phyloP scores from a whole-genome alignment of 2,888 invertebrate species.

The Zootermopsis nevadensis region DNA sequence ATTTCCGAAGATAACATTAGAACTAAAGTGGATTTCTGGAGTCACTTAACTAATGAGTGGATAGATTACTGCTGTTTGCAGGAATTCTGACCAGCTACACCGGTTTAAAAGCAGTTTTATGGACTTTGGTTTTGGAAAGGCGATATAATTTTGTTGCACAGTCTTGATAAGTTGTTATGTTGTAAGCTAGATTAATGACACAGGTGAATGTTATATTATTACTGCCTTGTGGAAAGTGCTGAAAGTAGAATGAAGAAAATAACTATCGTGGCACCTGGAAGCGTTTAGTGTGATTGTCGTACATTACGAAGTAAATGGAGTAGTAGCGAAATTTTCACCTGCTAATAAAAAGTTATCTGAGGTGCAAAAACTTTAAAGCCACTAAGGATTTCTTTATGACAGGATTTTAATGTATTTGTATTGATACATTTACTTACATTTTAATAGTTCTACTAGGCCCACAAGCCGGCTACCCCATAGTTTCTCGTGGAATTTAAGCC shows the following conservation, averaged over 20 bases:
- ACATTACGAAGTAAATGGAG: background rate
- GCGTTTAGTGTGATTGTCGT: background rate
- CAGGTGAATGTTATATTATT: background rate
- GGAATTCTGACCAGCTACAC: slow-evolving; percentile 3
- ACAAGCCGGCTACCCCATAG: no score
- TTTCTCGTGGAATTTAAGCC: no score
- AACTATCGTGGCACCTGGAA: background rate
- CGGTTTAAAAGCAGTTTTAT: slow-evolving; percentile 32
- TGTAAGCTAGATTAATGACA: slow-evolving; percentile 25
- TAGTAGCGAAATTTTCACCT: no score
- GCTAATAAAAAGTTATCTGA: no score
- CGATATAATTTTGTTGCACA: slow-evolving; percentile 26
- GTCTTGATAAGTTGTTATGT: slow-evolving; percentile 17
- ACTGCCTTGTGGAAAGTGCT: background rate
- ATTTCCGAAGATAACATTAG: background rate
- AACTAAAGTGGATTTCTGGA: background rate
- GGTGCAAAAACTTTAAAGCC: no score
- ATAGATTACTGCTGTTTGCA: background rate
- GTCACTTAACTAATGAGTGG: background rate
- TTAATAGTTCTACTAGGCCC: no score
- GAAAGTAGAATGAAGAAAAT: background rate
- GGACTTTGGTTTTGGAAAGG: slow-evolving; percentile 12
- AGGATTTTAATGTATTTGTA: no score
- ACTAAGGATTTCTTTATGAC: no score
- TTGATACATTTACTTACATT: no score